Base-by-base conservation (phyloP, 2,797 vertebrate genomes). In the Pyrocephalus nanus region DNA sequence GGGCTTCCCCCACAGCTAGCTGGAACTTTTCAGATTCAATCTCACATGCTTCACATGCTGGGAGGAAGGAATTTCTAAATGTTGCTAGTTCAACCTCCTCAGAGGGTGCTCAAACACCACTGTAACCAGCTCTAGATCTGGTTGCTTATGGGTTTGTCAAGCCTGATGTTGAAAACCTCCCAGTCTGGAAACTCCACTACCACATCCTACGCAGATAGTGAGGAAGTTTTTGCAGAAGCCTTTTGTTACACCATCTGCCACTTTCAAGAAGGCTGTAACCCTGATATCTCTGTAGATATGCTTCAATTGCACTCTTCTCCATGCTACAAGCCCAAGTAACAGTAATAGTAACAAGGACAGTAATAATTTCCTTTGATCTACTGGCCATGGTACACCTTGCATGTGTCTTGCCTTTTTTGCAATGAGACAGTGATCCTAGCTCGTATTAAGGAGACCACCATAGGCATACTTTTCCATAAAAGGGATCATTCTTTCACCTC, bases 51-150 rank as follows among this genome's bases (percentile, higher is more conserved):
- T 16, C 53, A 11, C 65, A 57, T 12, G 2, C 5, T 76, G n/a
- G 9, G 36, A 51, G 21, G 16, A 53, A 80, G 12, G 4, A 8
- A 73, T 57, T 83, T 76, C 51, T 29, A 47, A 38, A 26, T 7
- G 15, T 69, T 8, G 3, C 30, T 47, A 64, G 20, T 30, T 15
- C 47, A 70, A 2, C 23, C 15, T 40, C 7, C 29, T 22, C 23
- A 50, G 8, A 11, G 5, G 2, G 34, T 53, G 20, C 12, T 57
- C 19, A 86, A 30, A 27, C 8, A 9, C 0, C 0, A 9, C 8
- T 57, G 18, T 22, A 30, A 54, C 15, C 22, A 50, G 38, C 9
- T 47, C 17, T 55, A 77, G 21, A 47, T 58, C 3, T 51, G 22
- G 5, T 25, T 60, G 32, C 12, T 48, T 16, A 1, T 6, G 29